Conservation (phyloP, 2,113 vertebrate genomes). For the Rana temporaria region DNA sequence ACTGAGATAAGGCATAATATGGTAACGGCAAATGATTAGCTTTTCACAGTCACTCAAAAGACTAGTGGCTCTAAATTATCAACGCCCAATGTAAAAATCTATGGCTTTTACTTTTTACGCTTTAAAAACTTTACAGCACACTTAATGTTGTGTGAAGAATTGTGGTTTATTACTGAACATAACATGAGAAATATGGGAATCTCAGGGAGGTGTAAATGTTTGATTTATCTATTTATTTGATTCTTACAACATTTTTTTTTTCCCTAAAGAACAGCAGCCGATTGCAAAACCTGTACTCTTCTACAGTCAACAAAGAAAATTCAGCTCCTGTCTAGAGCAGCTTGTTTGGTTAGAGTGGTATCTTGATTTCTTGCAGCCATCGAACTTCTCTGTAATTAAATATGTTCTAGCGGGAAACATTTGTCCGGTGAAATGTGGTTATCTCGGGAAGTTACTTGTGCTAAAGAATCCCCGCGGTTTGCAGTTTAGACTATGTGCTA, state of each 20-base stretch:
- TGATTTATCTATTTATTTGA: slow-evolving; percentile 29
- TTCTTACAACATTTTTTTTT: neutral
- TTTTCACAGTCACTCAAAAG: neutral
- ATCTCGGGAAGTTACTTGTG: slow-evolving; percentile 48
- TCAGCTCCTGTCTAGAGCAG: slow-evolving; percentile 10
- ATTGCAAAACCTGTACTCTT: neutral
- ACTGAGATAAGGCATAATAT: neutral
- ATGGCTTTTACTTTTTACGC: slow-evolving; percentile 9
- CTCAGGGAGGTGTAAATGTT: slow-evolving; percentile 9
- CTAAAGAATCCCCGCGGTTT: slow-evolving; percentile 50
- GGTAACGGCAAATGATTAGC: neutral
- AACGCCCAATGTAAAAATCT: neutral
- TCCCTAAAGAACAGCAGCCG: neutral
- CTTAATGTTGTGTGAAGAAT: slow-evolving; percentile 11
- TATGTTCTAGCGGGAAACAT: slow-evolving; percentile 39
- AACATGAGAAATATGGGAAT: neutral
- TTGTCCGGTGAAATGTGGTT: slow-evolving; percentile 51
- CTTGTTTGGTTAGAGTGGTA: slow-evolving; percentile 13
- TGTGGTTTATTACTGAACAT: slow-evolving; percentile 6
- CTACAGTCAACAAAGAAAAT: slow-evolving; percentile 10
- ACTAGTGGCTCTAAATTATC: neutral
- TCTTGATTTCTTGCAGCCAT: slow-evolving; percentile 18
- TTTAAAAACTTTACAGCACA: slow-evolving; percentile 7
- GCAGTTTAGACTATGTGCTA: slow-evolving; percentile 51
- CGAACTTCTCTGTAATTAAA: slow-evolving; percentile 45